Conservation (phyloP, 53 echinoderm and acorn worm species). For the Paracentrotus lividus region DNA sequence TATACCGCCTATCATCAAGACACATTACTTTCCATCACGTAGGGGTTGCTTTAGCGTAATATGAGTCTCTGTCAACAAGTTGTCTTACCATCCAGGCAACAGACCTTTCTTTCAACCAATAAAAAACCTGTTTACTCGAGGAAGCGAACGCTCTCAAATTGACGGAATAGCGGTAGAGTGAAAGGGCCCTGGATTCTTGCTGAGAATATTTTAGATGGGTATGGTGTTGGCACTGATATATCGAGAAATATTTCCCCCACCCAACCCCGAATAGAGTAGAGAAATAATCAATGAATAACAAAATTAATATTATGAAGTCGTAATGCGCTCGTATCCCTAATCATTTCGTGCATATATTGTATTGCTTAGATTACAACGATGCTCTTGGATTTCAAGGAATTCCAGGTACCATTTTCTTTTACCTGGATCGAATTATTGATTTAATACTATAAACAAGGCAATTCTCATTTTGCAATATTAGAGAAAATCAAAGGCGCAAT, state of each 20-base stretch:
- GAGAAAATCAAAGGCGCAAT: too few species aligned
- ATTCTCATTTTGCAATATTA: too few species aligned
- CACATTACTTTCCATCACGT: constrained; percentile 12
- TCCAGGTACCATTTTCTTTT: too few species aligned
- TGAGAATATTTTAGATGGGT: not conserved
- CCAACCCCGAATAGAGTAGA: not conserved
- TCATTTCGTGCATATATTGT: too few species aligned
- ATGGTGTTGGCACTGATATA: not conserved
- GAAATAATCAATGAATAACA: not conserved
- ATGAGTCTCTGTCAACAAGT: constrained; percentile 56
- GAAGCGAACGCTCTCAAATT: not conserved
- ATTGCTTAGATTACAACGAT: too few species aligned
- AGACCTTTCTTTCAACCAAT: constrained; percentile 25
- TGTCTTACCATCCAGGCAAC: not conserved
- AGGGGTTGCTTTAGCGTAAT: not conserved
- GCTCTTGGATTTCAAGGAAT: too few species aligned
- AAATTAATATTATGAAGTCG: too few species aligned
- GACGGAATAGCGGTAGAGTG: not conserved
- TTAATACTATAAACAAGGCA: too few species aligned
- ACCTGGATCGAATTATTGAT: too few species aligned
- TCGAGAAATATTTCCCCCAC: not conserved
- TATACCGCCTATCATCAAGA: not conserved
- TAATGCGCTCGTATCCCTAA: too few species aligned
- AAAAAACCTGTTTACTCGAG: constrained; percentile 4
- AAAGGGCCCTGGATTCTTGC: not conserved